Evolutionary conservation across 2,888 invertebrate genomes (phyloP), one percentile per base, ranked within the genome.

Genomic region (Leistus spinibarbis): DNA sequence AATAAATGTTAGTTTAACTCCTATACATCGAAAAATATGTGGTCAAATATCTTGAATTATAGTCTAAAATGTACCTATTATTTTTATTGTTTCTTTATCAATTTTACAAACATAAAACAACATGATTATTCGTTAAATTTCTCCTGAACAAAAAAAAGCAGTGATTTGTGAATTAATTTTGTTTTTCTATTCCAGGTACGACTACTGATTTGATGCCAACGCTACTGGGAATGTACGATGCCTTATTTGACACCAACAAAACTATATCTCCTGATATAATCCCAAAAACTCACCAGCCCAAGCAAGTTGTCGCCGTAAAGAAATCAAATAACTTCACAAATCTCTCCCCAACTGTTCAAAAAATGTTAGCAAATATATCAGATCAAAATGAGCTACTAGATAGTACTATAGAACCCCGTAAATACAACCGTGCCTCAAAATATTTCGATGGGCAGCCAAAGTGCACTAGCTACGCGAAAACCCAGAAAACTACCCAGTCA

Each of bases 191-290:
- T 16, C 5, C 91, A 96, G 96, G 95, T 85, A 92, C 94, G 83
- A 93, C 94, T 80, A 92, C 93, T 81, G 96, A 96, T 85, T 88
- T 96, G 85, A 92, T 94, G 84, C 95, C 95, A 76, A 93, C 94
- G 79, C 89, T 96, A 78, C 90, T 96, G 86, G 94, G 93, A 78
- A 93, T 95, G 86, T 95, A 95, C 85, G 96, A 96, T 87, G 93
- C 93, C 78, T 88, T 95, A 79, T 88, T 88, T 81, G 90, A 88
- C 80, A 87, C 87, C 76, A 82, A 77, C 71, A 80, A 79, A 65
- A 79, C 76, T 65, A 77, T 27, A 17, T 69, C 64, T 60, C 75
- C 70, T 16, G 75, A 69, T 64, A 60, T 69, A 13, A 75, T 24
- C 3, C 10, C n/a, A 19, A 66, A 71, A 53, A 63, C 67, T 56